Evolutionary conservation across 2,113 vertebrate species (phyloP).

Genomic region (Hyaena hyaena): DNA sequence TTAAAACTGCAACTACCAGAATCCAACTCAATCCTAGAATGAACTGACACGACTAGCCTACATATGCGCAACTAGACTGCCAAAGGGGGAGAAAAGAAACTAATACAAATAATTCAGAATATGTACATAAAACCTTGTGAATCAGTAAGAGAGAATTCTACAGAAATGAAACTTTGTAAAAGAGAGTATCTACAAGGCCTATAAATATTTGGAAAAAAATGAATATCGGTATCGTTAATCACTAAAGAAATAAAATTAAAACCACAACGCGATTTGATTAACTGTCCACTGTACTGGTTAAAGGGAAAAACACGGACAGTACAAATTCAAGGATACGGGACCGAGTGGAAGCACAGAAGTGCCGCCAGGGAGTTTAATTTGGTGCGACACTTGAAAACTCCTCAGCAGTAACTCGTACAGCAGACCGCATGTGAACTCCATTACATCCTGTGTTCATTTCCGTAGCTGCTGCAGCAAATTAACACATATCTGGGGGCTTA

Average conservation of each 20-base stretch:
- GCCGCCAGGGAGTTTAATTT: neutral
- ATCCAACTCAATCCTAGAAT: neutral
- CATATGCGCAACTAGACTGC: neutral
- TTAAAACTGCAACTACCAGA: neutral
- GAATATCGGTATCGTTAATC: neutral
- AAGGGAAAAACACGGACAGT: neutral
- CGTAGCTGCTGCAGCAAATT: neutral
- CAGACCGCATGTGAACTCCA: neutral
- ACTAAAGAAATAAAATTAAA: constrained; percentile 8
- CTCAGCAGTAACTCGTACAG: neutral
- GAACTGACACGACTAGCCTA: neutral
- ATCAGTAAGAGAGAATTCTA: neutral
- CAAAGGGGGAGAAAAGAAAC: neutral
- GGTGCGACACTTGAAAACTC: neutral
- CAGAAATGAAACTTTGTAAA: neutral
- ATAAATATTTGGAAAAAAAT: neutral
- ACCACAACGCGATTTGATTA: neutral
- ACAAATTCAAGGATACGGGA: neutral
- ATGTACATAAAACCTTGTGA: neutral
- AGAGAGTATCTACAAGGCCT: neutral
- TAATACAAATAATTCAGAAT: neutral
- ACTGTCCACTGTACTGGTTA: neutral
- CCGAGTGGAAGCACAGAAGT: neutral
- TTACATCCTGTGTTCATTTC: neutral
- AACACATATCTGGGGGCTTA: neutral